Evolutionary conservation across 2,113 vertebrate genomes (phyloP).

Genomic region (Hepsetus odoe): DNA sequence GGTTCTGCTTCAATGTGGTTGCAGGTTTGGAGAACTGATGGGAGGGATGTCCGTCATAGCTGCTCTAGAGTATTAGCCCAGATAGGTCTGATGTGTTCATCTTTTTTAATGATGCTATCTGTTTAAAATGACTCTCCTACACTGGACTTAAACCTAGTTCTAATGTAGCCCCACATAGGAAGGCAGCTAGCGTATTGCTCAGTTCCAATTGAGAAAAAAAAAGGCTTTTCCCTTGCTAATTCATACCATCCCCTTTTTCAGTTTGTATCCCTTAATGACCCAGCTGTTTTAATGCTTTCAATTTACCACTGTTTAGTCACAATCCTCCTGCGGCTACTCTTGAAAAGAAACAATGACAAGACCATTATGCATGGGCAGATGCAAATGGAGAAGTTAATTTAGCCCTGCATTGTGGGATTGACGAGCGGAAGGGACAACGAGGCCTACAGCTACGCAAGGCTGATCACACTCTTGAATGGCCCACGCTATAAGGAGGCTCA

Average conservation of each 20-base stretch:
- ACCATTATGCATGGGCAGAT: neutral
- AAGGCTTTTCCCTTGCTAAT: neutral
- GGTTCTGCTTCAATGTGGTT: too few species aligned
- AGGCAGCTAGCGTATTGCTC: neutral
- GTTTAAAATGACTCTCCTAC: too few species aligned
- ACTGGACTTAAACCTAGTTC: too few species aligned
- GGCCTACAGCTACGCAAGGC: neutral
- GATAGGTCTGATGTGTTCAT: too few species aligned
- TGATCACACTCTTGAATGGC: neutral
- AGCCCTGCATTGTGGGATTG: neutral
- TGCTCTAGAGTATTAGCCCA: too few species aligned
- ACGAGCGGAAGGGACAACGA: neutral
- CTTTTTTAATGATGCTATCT: too few species aligned
- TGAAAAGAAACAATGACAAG: constrained; percentile 1
- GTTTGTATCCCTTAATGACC: neutral
- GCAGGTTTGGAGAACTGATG: too few species aligned
- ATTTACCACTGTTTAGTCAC: constrained; percentile 24
- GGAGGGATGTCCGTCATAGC: too few species aligned
- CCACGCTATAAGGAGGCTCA: neutral
- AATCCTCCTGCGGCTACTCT: neutral
- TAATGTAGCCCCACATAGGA: neutral
- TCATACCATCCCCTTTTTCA: neutral
- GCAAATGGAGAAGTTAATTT: neutral
- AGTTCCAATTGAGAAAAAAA: neutral
- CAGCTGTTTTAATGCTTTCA: neutral